phyloP scores from a whole-genome alignment of 2,797 vertebrate genomes.

The Euphonia xanthogaster region DNA sequence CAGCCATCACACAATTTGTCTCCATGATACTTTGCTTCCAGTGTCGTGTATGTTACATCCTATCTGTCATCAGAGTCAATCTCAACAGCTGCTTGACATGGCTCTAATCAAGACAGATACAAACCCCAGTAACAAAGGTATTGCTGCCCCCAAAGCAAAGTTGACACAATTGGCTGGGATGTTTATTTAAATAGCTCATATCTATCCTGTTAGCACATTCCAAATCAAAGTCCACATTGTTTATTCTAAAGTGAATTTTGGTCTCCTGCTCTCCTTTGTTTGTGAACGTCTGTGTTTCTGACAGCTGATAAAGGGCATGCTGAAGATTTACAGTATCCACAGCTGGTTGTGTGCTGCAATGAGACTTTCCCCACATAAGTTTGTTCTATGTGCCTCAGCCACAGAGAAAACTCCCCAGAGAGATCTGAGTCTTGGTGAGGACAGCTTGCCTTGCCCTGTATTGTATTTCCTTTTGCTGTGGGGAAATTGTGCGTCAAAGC shows the following conservation, averaged over 20 bases:
- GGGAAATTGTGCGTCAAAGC: slow-evolving; percentile 21
- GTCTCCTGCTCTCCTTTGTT: slow-evolving; percentile 26
- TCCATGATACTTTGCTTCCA: slow-evolving; percentile 13
- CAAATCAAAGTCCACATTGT: slow-evolving; percentile 21
- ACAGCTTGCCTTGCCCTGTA: slow-evolving; percentile 21
- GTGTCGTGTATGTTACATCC: not conserved
- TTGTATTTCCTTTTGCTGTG: slow-evolving; percentile 22
- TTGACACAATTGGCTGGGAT: not conserved
- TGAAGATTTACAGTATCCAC: slow-evolving; percentile 34
- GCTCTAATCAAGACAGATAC: slow-evolving; percentile 43
- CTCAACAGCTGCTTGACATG: not conserved
- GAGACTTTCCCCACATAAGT: slow-evolving; percentile 17
- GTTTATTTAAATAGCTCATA: slow-evolving; percentile 48
- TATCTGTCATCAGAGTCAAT: not conserved
- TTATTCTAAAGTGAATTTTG: slow-evolving; percentile 58
- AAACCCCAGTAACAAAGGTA: slow-evolving; percentile 11
- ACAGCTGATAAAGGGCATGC: slow-evolving; percentile 60
- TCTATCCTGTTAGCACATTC: slow-evolving; percentile 42
- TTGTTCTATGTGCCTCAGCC: not conserved
- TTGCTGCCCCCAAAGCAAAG: not conserved
- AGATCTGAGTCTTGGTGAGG: not conserved
- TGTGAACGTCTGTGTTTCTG: slow-evolving; percentile 54
- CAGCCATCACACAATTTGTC: slow-evolving; percentile 1
- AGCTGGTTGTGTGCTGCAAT: not conserved
- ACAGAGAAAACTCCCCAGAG: slow-evolving; percentile 23